These are phyloP conservation scores for Girardinichthys multiradiatus DNA, from an alignment of 2,113 vertebrate genomes.

Conservation along the genomic window DNA sequence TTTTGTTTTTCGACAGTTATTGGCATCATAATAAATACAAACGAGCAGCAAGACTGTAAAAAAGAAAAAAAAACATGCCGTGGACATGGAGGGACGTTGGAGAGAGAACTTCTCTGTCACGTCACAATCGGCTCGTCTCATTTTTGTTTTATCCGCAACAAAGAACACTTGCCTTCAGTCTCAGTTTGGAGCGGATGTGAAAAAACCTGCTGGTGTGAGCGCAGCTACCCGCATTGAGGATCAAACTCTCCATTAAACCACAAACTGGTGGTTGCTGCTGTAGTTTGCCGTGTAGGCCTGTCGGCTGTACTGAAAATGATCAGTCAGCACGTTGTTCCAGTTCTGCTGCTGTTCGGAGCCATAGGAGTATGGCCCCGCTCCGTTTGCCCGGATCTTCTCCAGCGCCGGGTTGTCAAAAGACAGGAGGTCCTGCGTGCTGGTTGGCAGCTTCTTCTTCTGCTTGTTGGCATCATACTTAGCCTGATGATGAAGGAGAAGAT, in stretches of 20 bases:
- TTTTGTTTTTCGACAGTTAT: neutral
- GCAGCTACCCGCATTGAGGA: slow-evolving; percentile 38
- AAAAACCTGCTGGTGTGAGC: slow-evolving; percentile 16
- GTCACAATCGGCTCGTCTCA: slow-evolving; percentile 19
- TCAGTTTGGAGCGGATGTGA: slow-evolving; percentile 2
- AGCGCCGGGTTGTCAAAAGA: slow-evolving; percentile 72
- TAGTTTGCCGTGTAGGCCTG: slow-evolving; percentile 83
- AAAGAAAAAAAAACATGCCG: slow-evolving; percentile 13
- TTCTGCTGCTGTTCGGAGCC: slow-evolving; percentile 82
- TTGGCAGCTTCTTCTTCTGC: slow-evolving; percentile 90
- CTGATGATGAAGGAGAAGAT: slow-evolving; percentile 61
- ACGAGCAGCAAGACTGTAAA: slow-evolving; percentile 27
- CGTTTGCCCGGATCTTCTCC: slow-evolving; percentile 87
- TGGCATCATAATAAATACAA: slow-evolving; percentile 25
- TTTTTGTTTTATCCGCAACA: slow-evolving; percentile 18
- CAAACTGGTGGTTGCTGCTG: slow-evolving; percentile 84
- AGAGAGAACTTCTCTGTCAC: slow-evolving; percentile 36
- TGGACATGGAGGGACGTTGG: slow-evolving; percentile 34
- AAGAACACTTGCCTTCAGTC: slow-evolving; percentile 59
- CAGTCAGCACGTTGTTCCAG: slow-evolving; percentile 83
- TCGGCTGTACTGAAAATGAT: slow-evolving; percentile 90
- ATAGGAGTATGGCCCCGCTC: slow-evolving; percentile 79
- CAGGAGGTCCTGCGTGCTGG: slow-evolving; percentile 82
- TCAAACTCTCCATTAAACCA: slow-evolving; percentile 80
- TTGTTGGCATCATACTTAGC: slow-evolving; percentile 89